Evolutionary conservation across 2,797 vertebrate species (phyloP).

Genomic region (Carapus acus): DNA sequence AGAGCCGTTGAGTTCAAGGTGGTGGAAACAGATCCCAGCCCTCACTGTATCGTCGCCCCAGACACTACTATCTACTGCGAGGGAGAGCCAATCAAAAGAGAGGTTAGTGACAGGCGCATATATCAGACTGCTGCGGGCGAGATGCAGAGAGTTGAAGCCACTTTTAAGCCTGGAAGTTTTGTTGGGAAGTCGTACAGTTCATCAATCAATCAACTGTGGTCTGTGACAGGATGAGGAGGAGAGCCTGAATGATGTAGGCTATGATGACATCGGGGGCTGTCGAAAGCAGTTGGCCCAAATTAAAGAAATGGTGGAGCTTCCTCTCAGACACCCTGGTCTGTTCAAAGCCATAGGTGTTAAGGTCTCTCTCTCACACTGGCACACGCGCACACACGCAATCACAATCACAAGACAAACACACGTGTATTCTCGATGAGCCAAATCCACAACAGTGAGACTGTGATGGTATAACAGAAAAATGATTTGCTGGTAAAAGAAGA

Average conservation of each 20-base stretch:
- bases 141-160: no score
- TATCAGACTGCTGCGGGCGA: no score
- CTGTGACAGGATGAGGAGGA: conserved; percentile 87
- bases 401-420: neutral
- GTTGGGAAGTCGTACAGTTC: no score
- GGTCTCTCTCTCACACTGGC: conserved; percentile 59
- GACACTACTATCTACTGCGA: conserved; percentile 97
- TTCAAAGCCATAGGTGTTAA: conserved; percentile 96
- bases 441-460: no score
- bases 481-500: no score
- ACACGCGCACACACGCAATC: conserved; percentile 8
- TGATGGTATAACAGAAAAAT: no score
- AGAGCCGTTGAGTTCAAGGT: conserved; percentile 96
- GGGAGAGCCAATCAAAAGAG: conserved; percentile 92
- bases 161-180: no score
- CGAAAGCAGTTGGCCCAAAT: conserved; percentile 92
- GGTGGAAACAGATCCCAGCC: conserved; percentile 89
- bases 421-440: no score
- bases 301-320: conserved; percentile 96
- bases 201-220: neutral
- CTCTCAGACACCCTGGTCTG: conserved; percentile 90
- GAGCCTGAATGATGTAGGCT: conserved; percentile 89
- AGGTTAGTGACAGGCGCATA: conserved; percentile 69
- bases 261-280: conserved; percentile 94
- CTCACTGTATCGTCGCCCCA: conserved; percentile 92